Evolutionary conservation across 2,113 vertebrate species (phyloP), one percentile per base, ranked within the genome.

Genomic region (Cettia cetti): DNA sequence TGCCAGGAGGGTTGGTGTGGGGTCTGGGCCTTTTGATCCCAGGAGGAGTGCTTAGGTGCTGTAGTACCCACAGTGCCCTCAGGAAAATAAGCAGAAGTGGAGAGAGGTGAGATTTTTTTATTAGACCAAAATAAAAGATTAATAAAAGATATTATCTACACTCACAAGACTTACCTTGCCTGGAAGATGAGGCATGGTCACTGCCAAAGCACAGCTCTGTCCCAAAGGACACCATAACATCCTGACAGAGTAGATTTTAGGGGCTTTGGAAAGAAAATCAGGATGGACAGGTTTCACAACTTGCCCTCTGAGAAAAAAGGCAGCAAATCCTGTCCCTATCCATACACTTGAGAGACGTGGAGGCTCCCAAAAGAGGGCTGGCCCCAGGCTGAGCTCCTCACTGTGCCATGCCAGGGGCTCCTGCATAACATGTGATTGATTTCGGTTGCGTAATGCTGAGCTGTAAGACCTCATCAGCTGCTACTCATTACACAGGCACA

Each of bases 401-500:
- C 35, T 49, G 52, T 35, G 80, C 71, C 64, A 4, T n/a, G 63
- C 82, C 88, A 69, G 71, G 52, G 75, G 82, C 85, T 95, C 79
- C 87, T 92, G 52, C 69, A 53, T 28, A 45, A n/a, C 69, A 64
- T 23, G 87, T 42, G 82, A 70, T 64, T 92, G 72, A 61, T 90
- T 95, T 66, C 0, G 7, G 82, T 89, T 96, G 95, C 26, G 2
- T 95, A 93, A 94, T 60, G 87, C 91, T 72, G 77, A 93, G 94
- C 92, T 72, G 50, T 39, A 47, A 82, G 94, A 89, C 88, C 80
- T 91, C 95, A 71, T 97, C 96, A 97, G 95, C 95, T 97, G 96
- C 79, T 95, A 66, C 60, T 96, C 93, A 96, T 97, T 97, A 97
- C 89, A 90, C 83, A 94, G 82, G 61, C 93, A 96, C 63, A 93